Evolutionary conservation across 1,140 invertebrate species (phyloP).

Genomic region (Meloidogyne exigua): DNA sequence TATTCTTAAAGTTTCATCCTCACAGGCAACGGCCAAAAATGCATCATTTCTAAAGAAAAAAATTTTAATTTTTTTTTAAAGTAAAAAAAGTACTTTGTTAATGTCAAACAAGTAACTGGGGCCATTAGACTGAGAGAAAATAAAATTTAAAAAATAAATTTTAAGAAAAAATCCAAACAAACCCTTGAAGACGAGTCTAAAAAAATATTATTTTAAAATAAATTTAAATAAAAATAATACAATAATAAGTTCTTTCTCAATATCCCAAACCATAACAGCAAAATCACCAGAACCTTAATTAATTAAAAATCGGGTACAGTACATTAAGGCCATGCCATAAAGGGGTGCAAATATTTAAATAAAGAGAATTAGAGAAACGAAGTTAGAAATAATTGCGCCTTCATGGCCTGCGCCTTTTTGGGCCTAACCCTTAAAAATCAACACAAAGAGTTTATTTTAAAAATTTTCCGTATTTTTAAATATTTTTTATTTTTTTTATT

Average conservation of each 20-base stretch:
- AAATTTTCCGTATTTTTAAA: no score
- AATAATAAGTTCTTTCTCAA: conserved; percentile 46
- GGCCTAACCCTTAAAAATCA: no score
- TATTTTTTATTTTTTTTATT: no score
- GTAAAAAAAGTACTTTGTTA: conserved; percentile 46
- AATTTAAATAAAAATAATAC: neutral
- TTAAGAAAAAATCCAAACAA: conserved; percentile 41
- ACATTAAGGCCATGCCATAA: no score
- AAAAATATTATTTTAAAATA: neutral
- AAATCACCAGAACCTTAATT: conserved; percentile 64
- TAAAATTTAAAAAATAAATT: neutral
- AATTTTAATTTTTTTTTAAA: neutral
- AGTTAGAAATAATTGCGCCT: no score
- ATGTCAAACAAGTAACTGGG: conserved; percentile 59
- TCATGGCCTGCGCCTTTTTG: no score
- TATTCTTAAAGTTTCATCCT: conserved; percentile 61
- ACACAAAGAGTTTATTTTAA: no score
- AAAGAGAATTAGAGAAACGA: no score
- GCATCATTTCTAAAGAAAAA: conserved; percentile 56
- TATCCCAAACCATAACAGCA: conserved; percentile 62
- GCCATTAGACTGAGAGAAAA: conserved; percentile 58
- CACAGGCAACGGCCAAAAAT: conserved; percentile 62
- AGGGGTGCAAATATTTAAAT: no score
- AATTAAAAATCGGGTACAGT: no score
- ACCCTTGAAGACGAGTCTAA: conserved; percentile 13